These are phyloP conservation scores for Porites cylindrica DNA, from an alignment of 92 coral and sea anemone species.

Conservation along the genomic window DNA sequence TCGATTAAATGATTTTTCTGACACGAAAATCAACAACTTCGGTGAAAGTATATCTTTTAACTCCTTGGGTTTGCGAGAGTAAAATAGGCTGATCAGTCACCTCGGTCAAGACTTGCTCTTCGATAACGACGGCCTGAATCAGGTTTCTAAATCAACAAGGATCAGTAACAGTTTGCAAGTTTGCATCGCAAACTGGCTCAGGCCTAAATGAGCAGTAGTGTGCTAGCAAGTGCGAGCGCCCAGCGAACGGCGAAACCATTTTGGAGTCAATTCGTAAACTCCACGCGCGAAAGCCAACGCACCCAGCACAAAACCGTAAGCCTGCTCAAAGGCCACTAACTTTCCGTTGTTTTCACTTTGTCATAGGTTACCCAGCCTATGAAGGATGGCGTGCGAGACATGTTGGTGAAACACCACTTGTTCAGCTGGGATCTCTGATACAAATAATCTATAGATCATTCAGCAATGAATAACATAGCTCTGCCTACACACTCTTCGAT, in stretches of 20 bases:
- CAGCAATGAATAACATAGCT: neutral
- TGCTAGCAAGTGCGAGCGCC: too few species aligned
- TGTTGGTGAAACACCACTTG: constrained; percentile 96
- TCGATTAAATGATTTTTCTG: too few species aligned
- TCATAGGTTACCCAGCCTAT: constrained; percentile 97
- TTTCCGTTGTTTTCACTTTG: neutral
- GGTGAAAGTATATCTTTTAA: neutral
- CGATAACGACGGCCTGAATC: too few species aligned
- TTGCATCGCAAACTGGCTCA: too few species aligned
- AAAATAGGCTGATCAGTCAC: neutral
- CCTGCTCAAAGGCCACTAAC: too few species aligned
- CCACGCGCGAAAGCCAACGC: too few species aligned
- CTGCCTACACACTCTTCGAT: neutral
- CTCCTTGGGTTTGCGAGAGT: neutral
- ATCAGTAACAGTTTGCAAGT: too few species aligned
- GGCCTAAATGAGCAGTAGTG: too few species aligned
- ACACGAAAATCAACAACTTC: too few species aligned
- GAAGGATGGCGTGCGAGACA: constrained; percentile 99
- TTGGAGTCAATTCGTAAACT: too few species aligned
- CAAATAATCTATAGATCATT: neutral
- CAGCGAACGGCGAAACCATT: neutral
- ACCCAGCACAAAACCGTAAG: too few species aligned
- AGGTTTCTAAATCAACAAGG: too few species aligned
- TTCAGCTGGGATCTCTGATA: constrained; percentile 98
- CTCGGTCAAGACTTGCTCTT: neutral